Conservation (phyloP, 2,888 invertebrate genomes). For the Portevinia maculata region DNA sequence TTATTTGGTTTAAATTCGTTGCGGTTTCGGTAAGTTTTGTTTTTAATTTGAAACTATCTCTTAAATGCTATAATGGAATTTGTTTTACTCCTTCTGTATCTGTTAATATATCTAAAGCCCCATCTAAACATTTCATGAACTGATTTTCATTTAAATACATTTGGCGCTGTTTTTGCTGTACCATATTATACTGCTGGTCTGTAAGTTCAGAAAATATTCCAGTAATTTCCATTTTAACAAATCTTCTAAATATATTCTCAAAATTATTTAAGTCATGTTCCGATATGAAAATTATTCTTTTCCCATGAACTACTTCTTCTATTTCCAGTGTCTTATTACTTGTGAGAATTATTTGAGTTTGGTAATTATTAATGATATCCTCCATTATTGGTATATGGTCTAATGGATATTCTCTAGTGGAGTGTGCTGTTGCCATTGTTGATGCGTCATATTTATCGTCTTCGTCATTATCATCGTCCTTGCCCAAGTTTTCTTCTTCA, state of each 20-base stretch:
- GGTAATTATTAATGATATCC: slow-evolving; percentile 10
- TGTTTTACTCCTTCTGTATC: too few relatives aligned
- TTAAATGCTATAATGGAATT: too few relatives aligned
- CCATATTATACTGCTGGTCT: slow-evolving; percentile 11
- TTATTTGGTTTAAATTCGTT: too few relatives aligned
- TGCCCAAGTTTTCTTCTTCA: too few relatives aligned
- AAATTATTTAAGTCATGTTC: slow-evolving; percentile 9
- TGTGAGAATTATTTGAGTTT: slow-evolving; percentile 20
- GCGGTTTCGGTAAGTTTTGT: too few relatives aligned
- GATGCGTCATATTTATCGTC: too few relatives aligned
- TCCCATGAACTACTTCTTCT: slow-evolving; percentile 8
- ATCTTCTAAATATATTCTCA: slow-evolving; percentile 9
- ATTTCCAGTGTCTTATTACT: slow-evolving; percentile 11
- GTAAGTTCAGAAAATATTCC: slow-evolving; percentile 9
- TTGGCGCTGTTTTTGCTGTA: background rate
- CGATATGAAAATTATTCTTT: slow-evolving; percentile 17
- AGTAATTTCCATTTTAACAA: slow-evolving; percentile 1
- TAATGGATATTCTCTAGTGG: background rate
- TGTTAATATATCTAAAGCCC: too few relatives aligned
- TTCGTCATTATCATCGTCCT: too few relatives aligned
- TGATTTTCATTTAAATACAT: too few relatives aligned
- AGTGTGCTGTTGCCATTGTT: slow-evolving; percentile 5
- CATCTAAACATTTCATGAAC: too few relatives aligned
- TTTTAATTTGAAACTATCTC: too few relatives aligned
- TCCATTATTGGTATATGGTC: slow-evolving; percentile 18